Percentiles rank a stretch among this genome's conserved stretches.
These are phyloP conservation scores for Iselma pallidipennis DNA, from an alignment of 2,888 invertebrate species.

Conservation along the genomic window DNA sequence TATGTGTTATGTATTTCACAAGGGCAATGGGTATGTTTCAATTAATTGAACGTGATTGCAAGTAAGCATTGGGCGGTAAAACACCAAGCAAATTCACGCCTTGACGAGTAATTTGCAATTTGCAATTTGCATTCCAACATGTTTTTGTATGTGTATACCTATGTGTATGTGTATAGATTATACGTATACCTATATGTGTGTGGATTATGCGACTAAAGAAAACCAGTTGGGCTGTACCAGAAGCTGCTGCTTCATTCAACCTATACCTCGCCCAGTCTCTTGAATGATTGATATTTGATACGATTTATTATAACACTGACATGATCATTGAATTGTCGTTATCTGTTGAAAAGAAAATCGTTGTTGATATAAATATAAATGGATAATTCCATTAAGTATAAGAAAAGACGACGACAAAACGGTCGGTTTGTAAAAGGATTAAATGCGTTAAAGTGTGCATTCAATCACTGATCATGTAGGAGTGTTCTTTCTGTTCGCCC, in stretches of 20 bases:
- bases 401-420: not conserved
- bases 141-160: not conserved
- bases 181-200: too few relatives aligned
- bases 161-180: not conserved
- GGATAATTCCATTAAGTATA: not conserved
- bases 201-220: not conserved
- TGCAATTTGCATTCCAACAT: slow-evolving; percentile 36
- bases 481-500: too few relatives aligned
- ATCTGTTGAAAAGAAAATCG: not conserved
- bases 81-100: slow-evolving; percentile 25
- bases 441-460: not conserved
- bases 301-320: slow-evolving; percentile 3
- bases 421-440: not conserved
- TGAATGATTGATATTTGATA: slow-evolving; percentile 6
- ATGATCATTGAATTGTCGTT: not conserved
- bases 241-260: not conserved
- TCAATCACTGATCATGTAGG: too few relatives aligned
- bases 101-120: slow-evolving; percentile 30
- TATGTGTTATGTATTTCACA: not conserved
- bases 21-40: slow-evolving; percentile 31
- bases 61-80: slow-evolving; percentile 30
- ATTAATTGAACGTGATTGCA: slow-evolving; percentile 32
- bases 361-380: not conserved
- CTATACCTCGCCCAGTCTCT: not conserved
- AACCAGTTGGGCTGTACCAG: not conserved